Conservation (phyloP, 2,797 vertebrate genomes). For the Tauraco hartlaubi region DNA sequence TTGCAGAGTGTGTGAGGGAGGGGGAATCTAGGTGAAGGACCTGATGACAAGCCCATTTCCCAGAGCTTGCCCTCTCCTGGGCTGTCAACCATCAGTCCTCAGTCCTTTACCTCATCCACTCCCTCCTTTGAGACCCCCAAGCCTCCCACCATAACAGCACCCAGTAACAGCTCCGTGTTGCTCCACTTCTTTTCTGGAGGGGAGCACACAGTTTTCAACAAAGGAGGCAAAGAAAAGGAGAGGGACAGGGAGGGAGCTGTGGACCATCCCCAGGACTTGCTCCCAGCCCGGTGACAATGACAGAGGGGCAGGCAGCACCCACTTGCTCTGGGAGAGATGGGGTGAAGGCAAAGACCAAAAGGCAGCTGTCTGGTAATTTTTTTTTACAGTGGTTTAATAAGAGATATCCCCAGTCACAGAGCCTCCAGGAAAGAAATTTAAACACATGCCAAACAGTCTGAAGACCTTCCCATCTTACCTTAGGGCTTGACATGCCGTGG, state of each 20-base stretch:
- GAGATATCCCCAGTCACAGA: neutral
- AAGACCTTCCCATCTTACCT: neutral
- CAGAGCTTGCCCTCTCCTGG: neutral
- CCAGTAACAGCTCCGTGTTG: neutral
- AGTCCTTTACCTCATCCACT: neutral
- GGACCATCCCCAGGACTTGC: neutral
- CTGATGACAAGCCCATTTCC: neutral
- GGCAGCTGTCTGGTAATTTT: neutral
- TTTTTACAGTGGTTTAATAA: neutral
- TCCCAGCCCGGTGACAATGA: fast-evolving
- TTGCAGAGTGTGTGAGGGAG: neutral
- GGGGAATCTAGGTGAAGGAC: neutral
- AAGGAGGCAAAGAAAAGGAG: neutral
- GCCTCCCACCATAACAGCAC: neutral
- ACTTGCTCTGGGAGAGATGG: neutral
- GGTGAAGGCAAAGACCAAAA: neutral
- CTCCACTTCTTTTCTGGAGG: neutral
- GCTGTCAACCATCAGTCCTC: neutral
- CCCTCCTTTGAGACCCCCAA: fast-evolving
- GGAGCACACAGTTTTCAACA: neutral
- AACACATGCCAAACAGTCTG: neutral
- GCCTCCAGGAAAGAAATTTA: neutral
- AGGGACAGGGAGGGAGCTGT: neutral
- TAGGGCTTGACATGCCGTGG: neutral
- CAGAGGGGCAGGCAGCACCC: neutral